Percentiles rank a stretch among this genome's conserved stretches.
Conservation (phyloP, 2,888 invertebrate species). For the Drepanosiphum platanoidis region DNA sequence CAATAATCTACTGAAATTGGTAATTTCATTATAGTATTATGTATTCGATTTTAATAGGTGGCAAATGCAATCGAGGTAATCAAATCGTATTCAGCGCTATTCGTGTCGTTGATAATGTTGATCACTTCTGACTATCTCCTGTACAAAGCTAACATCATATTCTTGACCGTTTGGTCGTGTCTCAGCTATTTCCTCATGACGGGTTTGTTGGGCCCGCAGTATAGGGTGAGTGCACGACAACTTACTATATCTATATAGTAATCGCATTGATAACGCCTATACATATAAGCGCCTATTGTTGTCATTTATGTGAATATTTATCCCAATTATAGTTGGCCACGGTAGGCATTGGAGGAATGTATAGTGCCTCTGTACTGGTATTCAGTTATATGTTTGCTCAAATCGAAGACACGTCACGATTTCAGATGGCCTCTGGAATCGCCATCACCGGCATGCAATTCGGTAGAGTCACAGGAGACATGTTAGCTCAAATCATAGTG, state of each 20-base stretch:
- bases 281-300: neutral
- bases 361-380: neutral
- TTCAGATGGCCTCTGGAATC: constrained; percentile 5
- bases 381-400: constrained; percentile 9
- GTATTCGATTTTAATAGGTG: neutral
- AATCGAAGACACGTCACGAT: neutral
- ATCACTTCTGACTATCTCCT: neutral
- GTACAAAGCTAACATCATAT: neutral
- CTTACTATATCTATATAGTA: no score
- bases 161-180: neutral
- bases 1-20: no score
- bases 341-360: neutral
- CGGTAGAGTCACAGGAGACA: neutral
- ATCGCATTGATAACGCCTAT: no score
- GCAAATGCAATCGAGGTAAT: neutral
- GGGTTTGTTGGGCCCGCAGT: no score
- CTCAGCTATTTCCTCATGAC: neutral
- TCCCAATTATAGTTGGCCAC: neutral
- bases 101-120: neutral
- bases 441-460: neutral
- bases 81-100: neutral
- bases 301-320: neutral
- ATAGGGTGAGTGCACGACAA: neutral
- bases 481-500: neutral
- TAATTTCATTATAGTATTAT: no score